Base-by-base conservation (phyloP, 2,113 vertebrate species). In the Embiotoca jacksoni region DNA sequence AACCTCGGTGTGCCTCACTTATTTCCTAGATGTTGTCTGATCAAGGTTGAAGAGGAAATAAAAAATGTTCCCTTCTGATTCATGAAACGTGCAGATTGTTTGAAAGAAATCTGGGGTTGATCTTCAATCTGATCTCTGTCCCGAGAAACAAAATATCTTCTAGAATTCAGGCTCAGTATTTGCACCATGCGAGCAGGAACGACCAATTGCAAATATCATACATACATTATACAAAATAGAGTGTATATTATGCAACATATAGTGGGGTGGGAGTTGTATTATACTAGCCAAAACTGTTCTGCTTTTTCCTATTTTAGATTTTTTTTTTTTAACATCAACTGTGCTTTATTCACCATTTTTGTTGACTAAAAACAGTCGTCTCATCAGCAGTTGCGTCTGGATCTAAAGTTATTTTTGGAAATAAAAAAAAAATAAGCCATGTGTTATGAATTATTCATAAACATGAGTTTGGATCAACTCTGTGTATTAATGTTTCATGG, bases 361-460 rank as follows among this genome's bases (percentile, higher is more conserved):
- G 41, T 57, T 16, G 16, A 6, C 41, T 11, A 44, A 44, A 10
- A 44, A 44, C 5, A 57, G 0, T 0, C 5, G 1, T 15, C 11
- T 5, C 1, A 60, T 11, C 41, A 66, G 0, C 15, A 31, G 7
- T 0, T 14, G 8, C 11, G 53, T 41, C 7, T 31, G 14, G 10
- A 11, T 54, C 39, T 60, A n/a, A 2, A 52, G 60, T 1, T 44
- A 13, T 44, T 44, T 44, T 44, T 13, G 1, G 8, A 15, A 41
- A 53, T 16, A 44, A 52, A 0, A 55, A 37, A 2, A 65, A 57
- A 36, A 59, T 5, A 8, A 37, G 3, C 7, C 23, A n/a, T 15
- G 23, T 13, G 15, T 15, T 35, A 16, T 60, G 15, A 49, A 37
- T 75, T 0, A 13, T 47, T 41, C 47, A 58, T 0, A 56, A 56